Evolutionary conservation across 2,888 invertebrate genomes (phyloP), one percentile per base, ranked within the genome.

Genomic region (Sabatieria punctata): DNA sequence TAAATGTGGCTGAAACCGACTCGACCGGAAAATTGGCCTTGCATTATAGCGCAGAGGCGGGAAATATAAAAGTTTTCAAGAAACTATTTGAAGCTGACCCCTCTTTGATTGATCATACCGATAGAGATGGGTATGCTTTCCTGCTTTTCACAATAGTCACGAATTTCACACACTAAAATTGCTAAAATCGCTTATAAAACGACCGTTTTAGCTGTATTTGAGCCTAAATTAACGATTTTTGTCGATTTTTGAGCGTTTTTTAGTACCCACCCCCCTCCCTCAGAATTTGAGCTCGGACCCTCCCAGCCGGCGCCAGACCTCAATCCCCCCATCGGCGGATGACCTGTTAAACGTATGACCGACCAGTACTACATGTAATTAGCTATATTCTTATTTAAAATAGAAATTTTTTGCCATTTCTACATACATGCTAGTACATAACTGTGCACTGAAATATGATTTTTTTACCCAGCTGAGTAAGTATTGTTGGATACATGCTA

Each of bases 41-140:
- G 41, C 95, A 95, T 70, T 93, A 93, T 73, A 91, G 91, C 71
- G 85, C 78, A 48, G 78, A 79, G 55, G 73, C 72, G 52, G 57
- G 65, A 52, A 72, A 72, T 66, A 73, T 80, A 13, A 77, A 77
- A 58, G 78, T 82, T 59, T 80, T 77, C 2, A 74, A 75, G 54
- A 64, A 73, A 47, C 76, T 89, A 51, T 78, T 84, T 72, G 58
- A 62, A 15, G 80, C 80, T 44, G 85, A 86, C 56, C 82, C 85
- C n/a, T 66, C 78, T 57, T 73, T 89, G 54, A 75, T 88, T 49
- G 80, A 83, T 66, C 78, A 79, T 35, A 76, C 79, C 38, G 89
- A 91, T 66, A 82, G 85, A 56, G 89, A 93, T 68, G 93, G 93
- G 52, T 61, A 47, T 33, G n/a, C n/a, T 33, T 33, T 33, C 33